phyloP scores from a whole-genome alignment of 2,113 vertebrate genomes.

The Hippocampus zosterae region DNA sequence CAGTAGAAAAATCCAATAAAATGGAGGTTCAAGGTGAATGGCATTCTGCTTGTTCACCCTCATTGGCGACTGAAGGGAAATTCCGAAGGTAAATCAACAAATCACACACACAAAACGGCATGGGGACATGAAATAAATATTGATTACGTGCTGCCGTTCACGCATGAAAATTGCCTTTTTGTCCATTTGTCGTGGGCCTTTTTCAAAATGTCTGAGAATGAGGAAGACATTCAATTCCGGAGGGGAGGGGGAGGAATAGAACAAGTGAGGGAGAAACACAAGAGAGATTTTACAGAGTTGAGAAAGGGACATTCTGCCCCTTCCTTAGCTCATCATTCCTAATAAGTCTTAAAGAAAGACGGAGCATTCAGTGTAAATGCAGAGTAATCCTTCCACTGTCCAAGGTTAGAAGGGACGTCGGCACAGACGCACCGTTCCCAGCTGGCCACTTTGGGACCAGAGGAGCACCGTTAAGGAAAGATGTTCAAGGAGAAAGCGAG shows the following conservation, averaged over 20 bases:
- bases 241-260: slow-evolving; percentile 8
- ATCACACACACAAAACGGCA: slow-evolving; percentile 75
- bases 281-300: slow-evolving; percentile 66
- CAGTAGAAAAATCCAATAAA: slow-evolving; percentile 89
- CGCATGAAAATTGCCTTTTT: slow-evolving; percentile 80
- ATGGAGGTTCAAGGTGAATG: slow-evolving; percentile 87
- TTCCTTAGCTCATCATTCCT: slow-evolving; percentile 99
- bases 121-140: slow-evolving; percentile 81
- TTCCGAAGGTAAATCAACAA: slow-evolving; percentile 80
- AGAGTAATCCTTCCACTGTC: slow-evolving; percentile 96
- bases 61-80: slow-evolving; percentile 75
- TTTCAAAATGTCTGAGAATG: slow-evolving; percentile 75
- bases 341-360: slow-evolving; percentile 99
- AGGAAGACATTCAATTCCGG: slow-evolving; percentile 16
- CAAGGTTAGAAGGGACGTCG: slow-evolving; percentile 97
- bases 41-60: slow-evolving; percentile 72
- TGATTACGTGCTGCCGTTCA: slow-evolving; percentile 76
- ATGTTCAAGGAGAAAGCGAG: slow-evolving; percentile 64
- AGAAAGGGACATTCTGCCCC: slow-evolving; percentile 85
- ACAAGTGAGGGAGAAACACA: slow-evolving; percentile 21
- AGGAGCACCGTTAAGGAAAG: slow-evolving; percentile 59
- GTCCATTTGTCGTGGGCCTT: slow-evolving; percentile 89
- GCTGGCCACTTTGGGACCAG: slow-evolving; percentile 64
- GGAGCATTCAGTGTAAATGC: slow-evolving; percentile 97
- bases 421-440: slow-evolving; percentile 77